A percentile compares a stretch with the other conserved stretches of the same genome.
Evolutionary conservation across 2,888 invertebrate species (phyloP).

Genomic region (Xylota sylvarum): DNA sequence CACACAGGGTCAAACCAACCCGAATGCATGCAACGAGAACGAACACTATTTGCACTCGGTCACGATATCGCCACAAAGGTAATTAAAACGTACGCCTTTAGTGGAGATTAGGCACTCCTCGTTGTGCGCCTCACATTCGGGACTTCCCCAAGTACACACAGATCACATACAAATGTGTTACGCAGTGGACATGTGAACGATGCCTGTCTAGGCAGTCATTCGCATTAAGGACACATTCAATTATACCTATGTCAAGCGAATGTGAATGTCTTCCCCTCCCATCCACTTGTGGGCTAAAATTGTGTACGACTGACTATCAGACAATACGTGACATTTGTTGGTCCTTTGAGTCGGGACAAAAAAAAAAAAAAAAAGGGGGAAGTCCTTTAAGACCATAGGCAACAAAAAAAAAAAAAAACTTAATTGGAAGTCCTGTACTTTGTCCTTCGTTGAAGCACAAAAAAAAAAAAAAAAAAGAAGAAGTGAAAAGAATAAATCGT

Average conservation of each 20-base stretch:
- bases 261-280: slow-evolving; percentile 25
- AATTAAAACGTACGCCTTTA: slow-evolving; percentile 74
- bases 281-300: slow-evolving; percentile 19
- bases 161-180: slow-evolving; percentile 58
- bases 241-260: slow-evolving; percentile 64
- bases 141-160: slow-evolving; percentile 40
- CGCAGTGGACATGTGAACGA: slow-evolving; percentile 65
- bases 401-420: slow-evolving; percentile 9
- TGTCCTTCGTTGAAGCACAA: slow-evolving; percentile 1
- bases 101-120: slow-evolving; percentile 41
- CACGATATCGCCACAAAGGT: slow-evolving; percentile 66
- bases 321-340: slow-evolving; percentile 68
- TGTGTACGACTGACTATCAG: slow-evolving; percentile 26
- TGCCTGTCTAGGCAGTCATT: slow-evolving; percentile 69
- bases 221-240: slow-evolving; percentile 73
- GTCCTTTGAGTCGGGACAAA: slow-evolving; percentile 6
- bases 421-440: slow-evolving; percentile 59
- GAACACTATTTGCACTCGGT: slow-evolving; percentile 54
- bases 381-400: slow-evolving; percentile 46
- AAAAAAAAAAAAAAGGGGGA: slow-evolving; percentile 1
- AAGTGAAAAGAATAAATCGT: slow-evolving; percentile 41
- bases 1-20: background rate
- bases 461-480: slow-evolving; percentile 8
- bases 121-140: slow-evolving; percentile 22
- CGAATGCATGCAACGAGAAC: background rate